Conservation (phyloP, 2,888 invertebrate species). For the Chrysomela aeneicollis region DNA sequence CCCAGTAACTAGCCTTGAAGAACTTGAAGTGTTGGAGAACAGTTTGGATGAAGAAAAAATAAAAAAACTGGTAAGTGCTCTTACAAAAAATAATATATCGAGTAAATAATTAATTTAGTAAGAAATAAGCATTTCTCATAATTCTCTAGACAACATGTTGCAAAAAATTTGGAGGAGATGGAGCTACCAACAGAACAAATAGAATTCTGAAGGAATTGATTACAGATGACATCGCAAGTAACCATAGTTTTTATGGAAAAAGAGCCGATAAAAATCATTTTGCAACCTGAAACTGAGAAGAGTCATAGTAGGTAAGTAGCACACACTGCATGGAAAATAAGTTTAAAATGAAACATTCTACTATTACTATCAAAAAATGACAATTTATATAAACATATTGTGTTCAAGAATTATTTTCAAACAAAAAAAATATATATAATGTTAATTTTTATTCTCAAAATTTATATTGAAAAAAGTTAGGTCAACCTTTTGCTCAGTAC, state of each 20-base stretch:
- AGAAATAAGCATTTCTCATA: conserved; percentile 15
- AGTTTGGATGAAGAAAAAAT: conserved; percentile 15
- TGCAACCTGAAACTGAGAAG: conserved; percentile 20
- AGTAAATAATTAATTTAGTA: conserved; percentile 7
- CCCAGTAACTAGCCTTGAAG: conserved; percentile 22
- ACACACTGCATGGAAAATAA: conserved; percentile 12
- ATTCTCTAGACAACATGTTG: conserved; percentile 16
- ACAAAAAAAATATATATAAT: too few species aligned
- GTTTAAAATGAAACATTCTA: conserved; percentile 15
- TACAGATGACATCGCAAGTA: conserved; percentile 18
- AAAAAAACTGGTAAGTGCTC: conserved; percentile 18
- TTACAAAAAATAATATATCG: conserved; percentile 15
- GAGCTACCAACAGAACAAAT: conserved; percentile 22
- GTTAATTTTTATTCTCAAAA: too few species aligned
- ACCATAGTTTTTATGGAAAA: conserved; percentile 20
- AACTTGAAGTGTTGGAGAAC: conserved; percentile 11
- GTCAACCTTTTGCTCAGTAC: too few species aligned
- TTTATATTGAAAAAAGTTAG: too few species aligned
- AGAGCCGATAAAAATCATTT: conserved; percentile 22
- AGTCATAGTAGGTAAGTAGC: conserved; percentile 18
- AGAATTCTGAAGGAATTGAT: conserved; percentile 22
- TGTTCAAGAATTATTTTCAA: conserved; percentile 6
- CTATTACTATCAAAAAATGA: conserved; percentile 14
- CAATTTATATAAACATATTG: conserved; percentile 5
- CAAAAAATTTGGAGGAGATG: conserved; percentile 24